Evolutionary conservation across 1,140 invertebrate genomes (phyloP), one percentile per base, ranked within the genome.

Genomic region (Dendroctonus valens): DNA sequence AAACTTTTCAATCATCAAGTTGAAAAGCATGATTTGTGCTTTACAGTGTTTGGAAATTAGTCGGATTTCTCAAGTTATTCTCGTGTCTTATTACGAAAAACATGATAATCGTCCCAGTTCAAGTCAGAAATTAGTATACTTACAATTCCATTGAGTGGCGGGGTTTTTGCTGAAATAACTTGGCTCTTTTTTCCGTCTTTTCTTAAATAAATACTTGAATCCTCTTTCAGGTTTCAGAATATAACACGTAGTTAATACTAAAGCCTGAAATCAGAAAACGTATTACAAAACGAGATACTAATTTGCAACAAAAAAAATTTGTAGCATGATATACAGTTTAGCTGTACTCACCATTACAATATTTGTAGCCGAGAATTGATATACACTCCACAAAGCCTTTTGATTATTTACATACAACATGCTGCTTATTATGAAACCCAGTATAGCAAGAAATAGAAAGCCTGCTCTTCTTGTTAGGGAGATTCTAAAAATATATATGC

Each of bases 381-480:
- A 76, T 26, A 69, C 63, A 58, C 60, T 73, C 67, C 72, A 72
- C 26, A 75, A 46, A 9, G 55, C 55, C n/a, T 74, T 64, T 12
- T 68, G 46, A 54, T 70, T 60, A 52, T 76, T 76, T 12, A 75
- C 69, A 59, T 75, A 76, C 57, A 76, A 12, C 9, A 74, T 65
- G 50, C 74, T 76, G 59, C 72, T 75, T 2, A 69, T 55, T 39
- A 71, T 61, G 42, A 71, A 70, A 26, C 62, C 57, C 14, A 69
- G 50, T 15, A 75, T 52, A 39, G 65, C 40, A 12, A 50, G 51
- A 57, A 75, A 76, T 39, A 76, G 50, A 65, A 52, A 69, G 5
- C 65, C 71, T 8, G 73, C 70, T 61, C 70, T 68, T 65, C 63
- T 52, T 12, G 73, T 63, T 42, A 73, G 58, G n/a, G 64, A 41